Base-by-base conservation (phyloP, 2,113 vertebrate genomes). In the Neolamprologus variostigma region DNA sequence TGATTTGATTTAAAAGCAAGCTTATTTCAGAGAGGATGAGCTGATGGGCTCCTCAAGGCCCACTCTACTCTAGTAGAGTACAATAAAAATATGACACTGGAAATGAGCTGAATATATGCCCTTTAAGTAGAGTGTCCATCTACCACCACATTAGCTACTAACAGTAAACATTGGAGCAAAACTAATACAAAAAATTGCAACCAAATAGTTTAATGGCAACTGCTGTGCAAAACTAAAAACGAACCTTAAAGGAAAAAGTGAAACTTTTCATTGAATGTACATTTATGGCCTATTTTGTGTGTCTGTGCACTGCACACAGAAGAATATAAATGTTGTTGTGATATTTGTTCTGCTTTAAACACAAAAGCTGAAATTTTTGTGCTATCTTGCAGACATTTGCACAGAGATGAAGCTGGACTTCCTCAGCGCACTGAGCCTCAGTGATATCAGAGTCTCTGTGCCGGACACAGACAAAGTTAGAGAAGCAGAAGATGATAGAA, bases 361-460 rank as follows among this genome's bases (percentile, higher is more conserved):
- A 50, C 11, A 45, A 12, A 17, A n/a, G 6, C 31, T 76, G 8
- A 63, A 0, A 0, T 40, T 8, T 17, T 14, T 53, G 76, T 63
- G 47, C 9, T 81, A 2, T 85, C 81, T 90, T 90, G 3, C 91
- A 96, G 95, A 91, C 87, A 81, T 89, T 80, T 87, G 37, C 51
- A 61, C 80, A 47, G 87, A 94, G 51, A 86, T 86, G 81, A 94
- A 91, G 45, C 55, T 57, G 85, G 90, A 93, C 47, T 42, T 76
- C 10, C 66, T 87, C 55, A 92, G 91, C 19, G 42, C 86, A 7
- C 51, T 93, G 55, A 93, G 91, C 78, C 92, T 94, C 47, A 92
- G 90, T 66, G 92, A 93, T 80, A 94, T 93, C 57, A 88, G 57
- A 10, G 83, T 93, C 17, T 85, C 80, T 47, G 82, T 93, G 13